Evolutionary conservation across 2,113 vertebrate genomes (phyloP), one percentile per base, ranked within the genome.

Genomic region (Australoheros scitulus): DNA sequence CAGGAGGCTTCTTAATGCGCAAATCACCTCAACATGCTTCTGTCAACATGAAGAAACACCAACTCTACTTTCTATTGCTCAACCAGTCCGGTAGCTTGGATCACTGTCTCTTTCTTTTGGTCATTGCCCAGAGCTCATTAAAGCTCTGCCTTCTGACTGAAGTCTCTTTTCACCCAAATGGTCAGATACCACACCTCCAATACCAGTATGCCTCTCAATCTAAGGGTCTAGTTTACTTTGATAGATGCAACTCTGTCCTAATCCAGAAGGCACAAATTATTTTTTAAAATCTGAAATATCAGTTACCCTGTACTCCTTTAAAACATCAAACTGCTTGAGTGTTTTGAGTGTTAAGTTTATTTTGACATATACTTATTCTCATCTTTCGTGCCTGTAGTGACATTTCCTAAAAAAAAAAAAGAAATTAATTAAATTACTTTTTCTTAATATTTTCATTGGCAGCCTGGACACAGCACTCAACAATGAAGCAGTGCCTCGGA

Each of bases 401-500:
- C 38, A 24, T 24, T 76, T 59, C 36, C 10, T 41, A 60, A 36
- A 22, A 14, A 32, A 22, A 55, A 26, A 26, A 26, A 26, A 26
- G 3, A 26, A 17, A 6, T n/a, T n/a, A 11, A n/a, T 18, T 41
- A 7, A 24, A 50, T 82, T 82, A 43, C 8, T 14, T 1, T 1
- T 76, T 36, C 56, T 55, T 8, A 0, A 11, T 78, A 11, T 84
- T 84, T 78, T 81, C 17, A 17, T 72, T 77, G 76, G 82, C 15
- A 1, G 11, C 15, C 32, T 34, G 2, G 2, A 38, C 41, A 76
- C 43, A 86, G 55, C 57, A 29, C 10, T 15, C n/a, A 0, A 14
- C 20, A 17, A 11, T 10, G 18, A 75, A 11, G 18, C n/a, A 10
- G 13, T n/a, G 9, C 38, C 29, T 68, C 29, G 24, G 52, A 43